Evolutionary conservation across 2,113 vertebrate species (phyloP), one percentile per base, ranked within the genome.

Genomic region (Recurvirostra avosetta): DNA sequence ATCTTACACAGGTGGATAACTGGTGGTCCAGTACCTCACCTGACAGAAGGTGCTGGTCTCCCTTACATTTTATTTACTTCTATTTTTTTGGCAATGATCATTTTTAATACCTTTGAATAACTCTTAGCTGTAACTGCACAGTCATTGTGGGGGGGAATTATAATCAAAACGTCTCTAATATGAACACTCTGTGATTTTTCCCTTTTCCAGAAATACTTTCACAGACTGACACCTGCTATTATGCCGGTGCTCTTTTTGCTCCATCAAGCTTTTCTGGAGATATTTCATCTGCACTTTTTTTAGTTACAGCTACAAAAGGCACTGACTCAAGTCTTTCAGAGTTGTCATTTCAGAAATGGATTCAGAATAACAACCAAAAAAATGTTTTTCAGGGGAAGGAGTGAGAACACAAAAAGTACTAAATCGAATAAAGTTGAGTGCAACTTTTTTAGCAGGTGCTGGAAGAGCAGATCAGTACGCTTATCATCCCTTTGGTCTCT

Each of bases 201-300:
- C 90, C 86, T 86, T 77, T 78, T 58, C 92, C 91, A 94, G 88
- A 81, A 92, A 95, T 88, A 86, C 82, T 32, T 36, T 1, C 21
- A 5, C 75, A 92, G 95, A 78, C 92, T 97, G 97, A 97, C 95
- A 96, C 86, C 96, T 66, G 91, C 93, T 89, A 92, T 94, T 96
- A 88, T 94, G 76, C 89, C 71, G 84, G 20, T 70, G 81, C 72
- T 86, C 85, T 59, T 80, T 90, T 79, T 90, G 65, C 86, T 88
- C 84, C 71, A 34, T 71, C 90, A 83, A 67, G 63, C 66, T 71
- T 92, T 90, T 77, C 88, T 30, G 82, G 58, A 89, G 90, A 55
- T 82, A 73, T 91, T 71, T 85, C 17, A 89, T 50, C 94, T 63
- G 1, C 79, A 53, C 20, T 47, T 93, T 88, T 88, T 96, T 70